These are phyloP conservation scores for Turnix velox DNA, from an alignment of 2,113 vertebrate species.

Conservation along the genomic window DNA sequence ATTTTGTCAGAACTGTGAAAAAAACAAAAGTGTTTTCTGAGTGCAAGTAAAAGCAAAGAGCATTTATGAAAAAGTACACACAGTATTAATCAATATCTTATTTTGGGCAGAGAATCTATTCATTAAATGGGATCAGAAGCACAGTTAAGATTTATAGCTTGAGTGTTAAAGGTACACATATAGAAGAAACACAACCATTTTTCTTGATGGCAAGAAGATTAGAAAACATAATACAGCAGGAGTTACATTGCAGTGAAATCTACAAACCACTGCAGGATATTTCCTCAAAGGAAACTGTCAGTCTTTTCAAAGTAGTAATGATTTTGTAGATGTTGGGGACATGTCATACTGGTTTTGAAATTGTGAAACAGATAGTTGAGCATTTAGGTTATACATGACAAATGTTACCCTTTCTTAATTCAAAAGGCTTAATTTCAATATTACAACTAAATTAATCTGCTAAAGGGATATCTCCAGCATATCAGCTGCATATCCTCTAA, in stretches of 20 bases:
- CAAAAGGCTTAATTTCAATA: neutral
- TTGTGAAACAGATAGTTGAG: neutral
- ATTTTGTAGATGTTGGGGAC: neutral
- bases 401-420: neutral
- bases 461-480: neutral
- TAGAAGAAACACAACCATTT: slow-evolving; percentile 18
- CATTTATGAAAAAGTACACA: neutral
- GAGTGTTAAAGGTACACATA: neutral
- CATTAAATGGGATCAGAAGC: neutral
- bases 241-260: neutral
- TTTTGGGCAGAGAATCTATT: neutral
- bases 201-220: slow-evolving; percentile 26
- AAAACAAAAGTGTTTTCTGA: neutral
- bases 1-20: slow-evolving; percentile 1
- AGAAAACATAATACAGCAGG: neutral
- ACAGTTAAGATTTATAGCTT: slow-evolving; percentile 29
- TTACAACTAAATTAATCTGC: neutral
- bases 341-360: neutral
- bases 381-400: neutral
- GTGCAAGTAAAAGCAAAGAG: neutral
- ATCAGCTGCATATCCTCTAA: neutral
- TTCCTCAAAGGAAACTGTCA: neutral
- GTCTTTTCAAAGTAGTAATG: neutral
- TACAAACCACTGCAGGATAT: neutral
- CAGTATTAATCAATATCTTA: neutral